Evolutionary conservation across 2,113 vertebrate species (phyloP), one percentile per base, ranked within the genome.

Genomic region (Perccottus glenii): DNA sequence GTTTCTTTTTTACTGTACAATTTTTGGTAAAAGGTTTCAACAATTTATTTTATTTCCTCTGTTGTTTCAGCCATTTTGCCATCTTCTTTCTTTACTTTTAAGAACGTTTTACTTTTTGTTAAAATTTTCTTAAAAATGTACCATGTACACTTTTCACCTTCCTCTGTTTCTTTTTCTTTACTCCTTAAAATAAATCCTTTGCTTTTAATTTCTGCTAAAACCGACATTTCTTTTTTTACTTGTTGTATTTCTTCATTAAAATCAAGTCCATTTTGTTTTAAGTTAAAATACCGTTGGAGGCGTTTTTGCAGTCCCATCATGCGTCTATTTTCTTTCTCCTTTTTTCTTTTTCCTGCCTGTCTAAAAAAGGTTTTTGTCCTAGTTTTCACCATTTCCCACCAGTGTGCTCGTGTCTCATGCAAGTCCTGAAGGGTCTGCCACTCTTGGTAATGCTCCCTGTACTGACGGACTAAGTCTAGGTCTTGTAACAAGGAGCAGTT

Each of bases 91-190:
- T 48, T 48, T 48, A 15, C 14, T 14, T 5, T 7, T 48, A 48
- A 48, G n/a, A 48, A n/a, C 46, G 12, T 15, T 7, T 15, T 48
- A 15, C 46, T 48, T 48, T 15, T 15, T 15, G 14, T 15, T 15
- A 56, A 2, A 36, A 1, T 67, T 5, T 49, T 33, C 42, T n/a
- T 3, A 59, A 33, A 38, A 19, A 67, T 42, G 9, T 70, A 62
- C n/a, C 59, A 9, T 11, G 59, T 56, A 16, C 68, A 63, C 6
- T 70, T 70, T n/a, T 70, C 68, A 1, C 68, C 68, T 48, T 55
- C 50, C 1, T 61, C 49, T 1, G 48, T 32, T 11, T 70, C 50
- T 5, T 6, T n/a, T 48, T 56, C 59, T 1, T 8, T 70, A 1
- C 42, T 55, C 3, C 59, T 62, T 63, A 63, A 40, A 55, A 70